A percentile compares a stretch with the other conserved stretches of the same genome.
Conservation (phyloP, 2,888 invertebrate genomes). For the Leistus spinibarbis region DNA sequence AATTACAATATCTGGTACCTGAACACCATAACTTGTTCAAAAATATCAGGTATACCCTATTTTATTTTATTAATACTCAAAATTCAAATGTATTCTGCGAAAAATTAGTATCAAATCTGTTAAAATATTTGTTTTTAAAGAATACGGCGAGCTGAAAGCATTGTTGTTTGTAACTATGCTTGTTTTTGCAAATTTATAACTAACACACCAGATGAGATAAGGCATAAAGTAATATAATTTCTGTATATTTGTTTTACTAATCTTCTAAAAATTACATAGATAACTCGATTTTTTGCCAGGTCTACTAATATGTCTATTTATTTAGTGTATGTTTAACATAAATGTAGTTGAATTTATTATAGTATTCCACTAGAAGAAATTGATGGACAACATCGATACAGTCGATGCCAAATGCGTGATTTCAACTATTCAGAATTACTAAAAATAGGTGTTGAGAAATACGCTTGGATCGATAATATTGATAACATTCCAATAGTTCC, state of each 20-base stretch:
- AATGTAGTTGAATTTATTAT: conserved; percentile 36
- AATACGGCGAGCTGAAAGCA: too few relatives aligned
- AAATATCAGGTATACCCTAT: conserved; percentile 61
- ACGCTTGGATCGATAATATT: conserved; percentile 29
- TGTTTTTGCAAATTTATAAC: too few relatives aligned
- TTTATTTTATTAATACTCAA: conserved; percentile 1
- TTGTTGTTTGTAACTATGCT: too few relatives aligned
- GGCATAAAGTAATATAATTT: too few relatives aligned
- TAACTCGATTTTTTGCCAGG: neutral
- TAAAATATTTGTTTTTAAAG: too few relatives aligned
- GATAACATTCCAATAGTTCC: conserved; percentile 44
- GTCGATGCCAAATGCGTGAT: conserved; percentile 72
- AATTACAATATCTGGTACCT: conserved; percentile 28
- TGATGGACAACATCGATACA: conserved; percentile 62
- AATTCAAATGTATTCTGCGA: too few relatives aligned
- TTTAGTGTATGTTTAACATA: conserved; percentile 2
- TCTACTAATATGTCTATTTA: neutral
- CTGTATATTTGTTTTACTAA: too few relatives aligned
- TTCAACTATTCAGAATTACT: conserved; percentile 64
- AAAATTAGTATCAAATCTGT: too few relatives aligned
- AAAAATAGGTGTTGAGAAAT: conserved; percentile 45
- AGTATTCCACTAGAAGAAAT: conserved; percentile 68
- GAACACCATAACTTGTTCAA: conserved; percentile 57
- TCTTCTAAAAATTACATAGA: too few relatives aligned
- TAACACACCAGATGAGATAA: too few relatives aligned